Conservation (phyloP, 2,888 invertebrate genomes). For the Hypomecis atomaria region DNA sequence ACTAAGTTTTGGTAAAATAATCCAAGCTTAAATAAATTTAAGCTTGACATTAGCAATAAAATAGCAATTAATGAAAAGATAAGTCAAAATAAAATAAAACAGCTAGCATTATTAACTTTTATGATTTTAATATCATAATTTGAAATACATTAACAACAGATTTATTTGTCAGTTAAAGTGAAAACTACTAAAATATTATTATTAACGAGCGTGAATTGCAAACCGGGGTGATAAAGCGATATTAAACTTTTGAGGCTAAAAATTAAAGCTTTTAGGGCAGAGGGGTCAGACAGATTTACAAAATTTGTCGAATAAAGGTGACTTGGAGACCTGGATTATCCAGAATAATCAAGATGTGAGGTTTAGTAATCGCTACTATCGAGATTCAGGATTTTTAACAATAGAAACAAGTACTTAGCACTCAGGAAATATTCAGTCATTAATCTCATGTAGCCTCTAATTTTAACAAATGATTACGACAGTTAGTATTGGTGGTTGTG, state of each 20-base stretch:
- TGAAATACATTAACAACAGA: slow-evolving; percentile 9
- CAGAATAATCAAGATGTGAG: too few relatives aligned
- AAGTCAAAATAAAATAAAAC: background rate
- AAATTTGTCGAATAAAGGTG: slow-evolving; percentile 15
- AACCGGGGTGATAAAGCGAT: slow-evolving; percentile 16
- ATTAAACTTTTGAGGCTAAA: slow-evolving; percentile 12
- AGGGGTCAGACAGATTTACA: slow-evolving; percentile 20
- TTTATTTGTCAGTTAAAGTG: slow-evolving; percentile 21
- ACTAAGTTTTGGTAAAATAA: slow-evolving; percentile 5
- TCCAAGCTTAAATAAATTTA: background rate
- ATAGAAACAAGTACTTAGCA: too few relatives aligned
- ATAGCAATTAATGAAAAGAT: background rate
- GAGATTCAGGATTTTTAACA: too few relatives aligned
- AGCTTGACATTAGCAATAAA: background rate
- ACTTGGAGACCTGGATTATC: background rate
- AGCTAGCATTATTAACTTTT: background rate
- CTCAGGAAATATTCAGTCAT: too few relatives aligned
- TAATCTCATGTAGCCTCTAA: too few relatives aligned
- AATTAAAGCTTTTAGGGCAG: slow-evolving; percentile 17
- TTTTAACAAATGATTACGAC: too few relatives aligned
- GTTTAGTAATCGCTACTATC: too few relatives aligned
- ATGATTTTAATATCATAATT: slow-evolving; percentile 3
- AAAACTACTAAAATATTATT: slow-evolving; percentile 22
- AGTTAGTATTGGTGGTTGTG: too few relatives aligned
- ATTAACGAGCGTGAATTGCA: slow-evolving; percentile 17